phyloP scores from a whole-genome alignment of 2,888 invertebrate genomes.

The Orthosia gracilis region DNA sequence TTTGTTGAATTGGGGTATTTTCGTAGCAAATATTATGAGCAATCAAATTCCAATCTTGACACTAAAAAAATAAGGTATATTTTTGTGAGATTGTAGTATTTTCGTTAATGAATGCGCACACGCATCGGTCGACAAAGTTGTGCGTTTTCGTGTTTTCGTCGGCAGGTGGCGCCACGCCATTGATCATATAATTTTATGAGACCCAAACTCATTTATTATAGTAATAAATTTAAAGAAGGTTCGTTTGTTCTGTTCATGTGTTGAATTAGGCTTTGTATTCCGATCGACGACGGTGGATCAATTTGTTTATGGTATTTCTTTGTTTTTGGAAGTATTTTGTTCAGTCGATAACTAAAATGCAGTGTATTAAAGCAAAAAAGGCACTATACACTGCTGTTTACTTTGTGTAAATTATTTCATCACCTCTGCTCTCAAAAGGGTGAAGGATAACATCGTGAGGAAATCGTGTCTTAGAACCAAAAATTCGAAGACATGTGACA shows the following conservation, averaged over 20 bases:
- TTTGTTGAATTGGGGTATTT: conserved; percentile 7
- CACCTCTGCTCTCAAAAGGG: no score
- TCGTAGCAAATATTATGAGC: neutral
- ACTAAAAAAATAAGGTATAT: conserved; percentile 21
- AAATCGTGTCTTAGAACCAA: no score
- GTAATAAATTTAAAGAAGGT: conserved; percentile 75
- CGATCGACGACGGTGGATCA: conserved; percentile 30
- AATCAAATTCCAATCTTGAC: conserved; percentile 18
- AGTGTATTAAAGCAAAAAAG: no score
- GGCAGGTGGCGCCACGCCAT: conserved; percentile 83
- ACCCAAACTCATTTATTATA: conserved; percentile 75
- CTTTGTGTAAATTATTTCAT: no score
- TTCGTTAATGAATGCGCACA: conserved; percentile 44
- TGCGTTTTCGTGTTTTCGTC: conserved; percentile 66
- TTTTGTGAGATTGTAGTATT: conserved; percentile 11
- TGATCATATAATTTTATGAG: conserved; percentile 84
- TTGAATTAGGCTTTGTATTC: conserved; percentile 53
- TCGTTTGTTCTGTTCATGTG: conserved; percentile 52
- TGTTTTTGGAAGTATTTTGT: conserved; percentile 18
- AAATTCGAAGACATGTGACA: no score
- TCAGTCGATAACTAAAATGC: neutral
- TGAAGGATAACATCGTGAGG: no score
- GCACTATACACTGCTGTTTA: no score
- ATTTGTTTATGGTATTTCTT: conserved; percentile 43
- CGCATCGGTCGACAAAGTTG: conserved; percentile 67